Evolutionary conservation across 1,140 invertebrate species (phyloP).

Genomic region (Drosophila bifasciata): DNA sequence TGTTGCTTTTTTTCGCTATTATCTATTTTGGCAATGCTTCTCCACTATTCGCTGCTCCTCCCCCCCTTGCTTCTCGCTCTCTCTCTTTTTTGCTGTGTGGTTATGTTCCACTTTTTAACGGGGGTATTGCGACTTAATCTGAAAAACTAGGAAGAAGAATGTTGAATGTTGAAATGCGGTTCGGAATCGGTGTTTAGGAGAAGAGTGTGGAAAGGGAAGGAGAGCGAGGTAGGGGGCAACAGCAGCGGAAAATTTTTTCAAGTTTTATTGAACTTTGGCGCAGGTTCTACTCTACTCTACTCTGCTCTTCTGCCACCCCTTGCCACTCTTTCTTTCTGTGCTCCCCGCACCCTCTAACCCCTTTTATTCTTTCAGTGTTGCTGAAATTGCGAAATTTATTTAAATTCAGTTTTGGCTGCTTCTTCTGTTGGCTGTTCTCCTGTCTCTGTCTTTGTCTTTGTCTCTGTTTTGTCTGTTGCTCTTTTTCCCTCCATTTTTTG

Average conservation of each 20-base stretch:
- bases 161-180: constrained; percentile 10
- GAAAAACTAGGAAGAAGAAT: constrained; percentile 47
- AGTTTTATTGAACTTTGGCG: constrained; percentile 77
- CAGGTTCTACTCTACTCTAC: constrained; percentile 38
- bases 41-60: background rate
- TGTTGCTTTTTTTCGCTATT: constrained; percentile 34
- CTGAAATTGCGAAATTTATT: constrained; percentile 78
- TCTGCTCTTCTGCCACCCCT: background rate
- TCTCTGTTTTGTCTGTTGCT: constrained; percentile 31
- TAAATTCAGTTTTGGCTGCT: constrained; percentile 65
- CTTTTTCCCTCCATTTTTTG: constrained; percentile 3
- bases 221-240: constrained; percentile 23
- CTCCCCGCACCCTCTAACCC: too few relatives aligned
- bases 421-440: too few relatives aligned
- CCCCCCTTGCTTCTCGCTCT: constrained; percentile 4
- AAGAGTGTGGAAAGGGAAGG: background rate
- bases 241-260: constrained; percentile 43
- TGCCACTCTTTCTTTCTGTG: background rate
- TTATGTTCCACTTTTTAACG: constrained; percentile 73
- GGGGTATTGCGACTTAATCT: constrained; percentile 77
- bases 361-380: constrained; percentile 1
- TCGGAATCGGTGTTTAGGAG: background rate
- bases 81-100: constrained; percentile 20
- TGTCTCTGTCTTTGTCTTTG: too few relatives aligned
- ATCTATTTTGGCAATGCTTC: constrained; percentile 60